Evolutionary conservation across 1,140 invertebrate genomes (phyloP).

Genomic region (Onthophagus taurus): DNA sequence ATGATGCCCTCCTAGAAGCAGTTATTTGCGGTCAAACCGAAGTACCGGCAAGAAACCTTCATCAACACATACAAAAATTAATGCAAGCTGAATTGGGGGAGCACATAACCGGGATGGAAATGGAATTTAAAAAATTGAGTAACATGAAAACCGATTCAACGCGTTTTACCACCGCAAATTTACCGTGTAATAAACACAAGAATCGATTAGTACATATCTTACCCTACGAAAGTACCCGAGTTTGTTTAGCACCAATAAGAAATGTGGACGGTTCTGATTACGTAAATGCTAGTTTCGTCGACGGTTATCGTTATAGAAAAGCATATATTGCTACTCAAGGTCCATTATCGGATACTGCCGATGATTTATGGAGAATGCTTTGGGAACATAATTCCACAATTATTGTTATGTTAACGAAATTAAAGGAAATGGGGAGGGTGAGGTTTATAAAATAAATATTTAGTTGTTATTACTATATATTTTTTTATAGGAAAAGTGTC

Average conservation of each 20-base stretch:
- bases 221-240: conserved; percentile 92
- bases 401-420: conserved; percentile 96
- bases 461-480: conserved; percentile 6
- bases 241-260: conserved; percentile 83
- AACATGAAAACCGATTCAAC: conserved; percentile 91
- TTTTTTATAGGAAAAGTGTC: conserved; percentile 80
- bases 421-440: conserved; percentile 93
- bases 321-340: conserved; percentile 99
- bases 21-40: conserved; percentile 93
- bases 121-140: conserved; percentile 96
- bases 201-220: conserved; percentile 95
- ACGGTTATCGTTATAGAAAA: conserved; percentile 81
- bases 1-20: conserved; percentile 92
- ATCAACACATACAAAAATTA: conserved; percentile 88
- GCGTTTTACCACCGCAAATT: conserved; percentile 90
- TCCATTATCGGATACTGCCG: conserved; percentile 88
- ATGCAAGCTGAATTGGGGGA: conserved; percentile 72
- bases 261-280: conserved; percentile 96
- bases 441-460: conserved; percentile 33
- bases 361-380: conserved; percentile 99
- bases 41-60: conserved; percentile 82
- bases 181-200: conserved; percentile 96
- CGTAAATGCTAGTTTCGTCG: conserved; percentile 97
- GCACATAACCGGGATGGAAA: conserved; percentile 91
- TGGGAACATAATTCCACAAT: conserved; percentile 99